phyloP scores from a whole-genome alignment of 53 echinoderm and acorn worm genomes.

The Echinometra lucunter region DNA sequence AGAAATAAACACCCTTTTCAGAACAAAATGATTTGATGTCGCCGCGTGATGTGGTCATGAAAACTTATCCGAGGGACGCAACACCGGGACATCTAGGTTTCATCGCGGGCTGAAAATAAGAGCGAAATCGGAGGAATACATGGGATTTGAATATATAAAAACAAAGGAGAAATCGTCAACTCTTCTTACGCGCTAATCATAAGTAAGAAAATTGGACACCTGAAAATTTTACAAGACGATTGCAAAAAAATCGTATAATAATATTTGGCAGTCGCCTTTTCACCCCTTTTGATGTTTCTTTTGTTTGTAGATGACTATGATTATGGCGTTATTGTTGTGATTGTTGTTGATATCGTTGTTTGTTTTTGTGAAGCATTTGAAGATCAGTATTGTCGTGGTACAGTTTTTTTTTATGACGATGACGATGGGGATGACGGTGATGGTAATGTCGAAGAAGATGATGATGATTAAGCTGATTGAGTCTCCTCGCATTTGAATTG shows the following conservation, averaged over 20 bases:
- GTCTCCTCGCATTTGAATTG: neutral
- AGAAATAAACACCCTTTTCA: constrained; percentile 56
- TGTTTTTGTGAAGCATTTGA: too few species aligned
- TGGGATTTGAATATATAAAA: neutral
- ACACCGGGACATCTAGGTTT: constrained; percentile 27
- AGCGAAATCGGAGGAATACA: constrained; percentile 22
- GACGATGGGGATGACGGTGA: neutral
- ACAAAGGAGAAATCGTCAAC: too few species aligned
- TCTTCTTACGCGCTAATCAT: neutral
- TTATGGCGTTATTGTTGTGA: neutral
- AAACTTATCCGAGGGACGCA: constrained; percentile 19
- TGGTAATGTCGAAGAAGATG: neutral
- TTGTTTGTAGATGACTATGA: neutral
- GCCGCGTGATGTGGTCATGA: neutral
- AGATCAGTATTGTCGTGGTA: too few species aligned
- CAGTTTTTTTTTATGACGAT: neutral
- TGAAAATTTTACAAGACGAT: neutral
- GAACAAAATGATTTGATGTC: constrained; percentile 59
- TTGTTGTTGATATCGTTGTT: neutral
- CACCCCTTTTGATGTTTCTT: neutral
- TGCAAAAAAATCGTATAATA: neutral
- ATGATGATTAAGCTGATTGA: neutral
- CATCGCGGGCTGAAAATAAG: constrained; percentile 17
- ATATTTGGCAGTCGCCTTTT: neutral
- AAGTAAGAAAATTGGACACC: neutral